Conservation (phyloP, 2,888 invertebrate genomes). For the Sinodicranocentrus sp. region DNA sequence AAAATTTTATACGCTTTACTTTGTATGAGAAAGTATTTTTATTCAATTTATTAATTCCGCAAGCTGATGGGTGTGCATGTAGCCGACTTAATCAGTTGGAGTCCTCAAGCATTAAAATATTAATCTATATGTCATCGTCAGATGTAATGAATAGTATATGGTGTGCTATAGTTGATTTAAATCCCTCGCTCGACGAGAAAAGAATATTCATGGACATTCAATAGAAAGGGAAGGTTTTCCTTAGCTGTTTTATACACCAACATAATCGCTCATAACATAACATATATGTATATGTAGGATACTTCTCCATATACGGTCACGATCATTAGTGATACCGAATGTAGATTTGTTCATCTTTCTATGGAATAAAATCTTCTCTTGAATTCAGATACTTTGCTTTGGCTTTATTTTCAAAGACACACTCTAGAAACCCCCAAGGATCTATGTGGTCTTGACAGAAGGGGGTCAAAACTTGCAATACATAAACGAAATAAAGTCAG, state of each 20-base stretch:
- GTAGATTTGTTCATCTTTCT: neutral
- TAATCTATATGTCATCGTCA: no score
- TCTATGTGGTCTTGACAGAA: conserved; percentile 40
- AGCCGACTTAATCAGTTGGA: no score
- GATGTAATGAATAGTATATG: no score
- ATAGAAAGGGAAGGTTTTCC: conserved; percentile 17
- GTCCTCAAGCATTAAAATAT: no score
- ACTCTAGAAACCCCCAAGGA: conserved; percentile 21
- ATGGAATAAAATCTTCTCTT: neutral
- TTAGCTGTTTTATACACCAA: neutral
- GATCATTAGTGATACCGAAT: conserved; percentile 8
- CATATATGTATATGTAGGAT: neutral
- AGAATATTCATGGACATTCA: conserved; percentile 10
- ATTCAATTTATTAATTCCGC: no score
- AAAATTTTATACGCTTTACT: neutral
- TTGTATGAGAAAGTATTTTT: no score
- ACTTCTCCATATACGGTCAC: conserved; percentile 4
- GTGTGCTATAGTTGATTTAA: no score
- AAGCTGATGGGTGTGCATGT: no score
- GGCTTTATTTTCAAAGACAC: neutral
- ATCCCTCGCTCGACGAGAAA: no score
- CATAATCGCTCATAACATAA: no score
- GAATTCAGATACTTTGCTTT: neutral
- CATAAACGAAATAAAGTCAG: conserved; percentile 19
- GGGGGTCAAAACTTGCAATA: conserved; percentile 30